phyloP scores from a whole-genome alignment of 1,140 invertebrate species.

The Drosophila guanche region DNA sequence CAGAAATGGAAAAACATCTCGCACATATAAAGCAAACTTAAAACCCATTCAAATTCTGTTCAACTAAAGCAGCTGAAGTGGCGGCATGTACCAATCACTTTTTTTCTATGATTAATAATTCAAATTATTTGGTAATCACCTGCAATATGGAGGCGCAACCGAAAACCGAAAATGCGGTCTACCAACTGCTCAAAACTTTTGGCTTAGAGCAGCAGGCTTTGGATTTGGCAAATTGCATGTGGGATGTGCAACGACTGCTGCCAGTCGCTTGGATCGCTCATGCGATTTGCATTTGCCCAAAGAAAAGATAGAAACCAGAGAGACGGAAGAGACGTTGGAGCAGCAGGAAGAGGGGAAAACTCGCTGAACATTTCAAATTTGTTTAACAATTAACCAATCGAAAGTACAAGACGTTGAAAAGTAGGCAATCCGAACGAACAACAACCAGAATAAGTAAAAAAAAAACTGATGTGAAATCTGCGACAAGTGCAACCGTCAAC shows the following conservation, averaged over 20 bases:
- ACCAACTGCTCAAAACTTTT: slow-evolving; percentile 25
- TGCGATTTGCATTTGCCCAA: slow-evolving; percentile 66
- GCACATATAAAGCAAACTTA: not conserved
- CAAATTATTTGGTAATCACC: slow-evolving; percentile 75
- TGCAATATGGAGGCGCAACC: slow-evolving; percentile 33
- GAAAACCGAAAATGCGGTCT: slow-evolving; percentile 71
- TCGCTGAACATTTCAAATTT: slow-evolving; percentile 67
- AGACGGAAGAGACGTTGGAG: slow-evolving; percentile 19
- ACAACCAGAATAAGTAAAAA: slow-evolving; percentile 18
- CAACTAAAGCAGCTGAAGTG: slow-evolving; percentile 15
- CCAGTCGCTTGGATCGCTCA: slow-evolving; percentile 51
- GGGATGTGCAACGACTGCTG: slow-evolving; percentile 76
- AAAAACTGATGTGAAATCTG: slow-evolving; percentile 56
- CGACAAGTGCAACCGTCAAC: slow-evolving; percentile 72
- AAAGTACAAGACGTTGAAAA: slow-evolving; percentile 76
- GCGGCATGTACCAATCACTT: slow-evolving; percentile 49
- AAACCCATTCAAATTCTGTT: slow-evolving; percentile 27
- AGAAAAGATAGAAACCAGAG: not conserved
- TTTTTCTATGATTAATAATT: slow-evolving; percentile 69
- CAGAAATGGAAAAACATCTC: not conserved
- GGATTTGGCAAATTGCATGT: slow-evolving; percentile 60
- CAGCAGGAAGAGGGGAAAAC: slow-evolving; percentile 11
- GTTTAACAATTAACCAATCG: slow-evolving; percentile 81
- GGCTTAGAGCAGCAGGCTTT: slow-evolving; percentile 38
- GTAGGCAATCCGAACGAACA: slow-evolving; percentile 60